A percentile compares a stretch with the other conserved stretches of the same genome.
These are phyloP conservation scores for Spea multiplicata DNA, from an alignment of 2,113 vertebrate species.

Conservation along the genomic window DNA sequence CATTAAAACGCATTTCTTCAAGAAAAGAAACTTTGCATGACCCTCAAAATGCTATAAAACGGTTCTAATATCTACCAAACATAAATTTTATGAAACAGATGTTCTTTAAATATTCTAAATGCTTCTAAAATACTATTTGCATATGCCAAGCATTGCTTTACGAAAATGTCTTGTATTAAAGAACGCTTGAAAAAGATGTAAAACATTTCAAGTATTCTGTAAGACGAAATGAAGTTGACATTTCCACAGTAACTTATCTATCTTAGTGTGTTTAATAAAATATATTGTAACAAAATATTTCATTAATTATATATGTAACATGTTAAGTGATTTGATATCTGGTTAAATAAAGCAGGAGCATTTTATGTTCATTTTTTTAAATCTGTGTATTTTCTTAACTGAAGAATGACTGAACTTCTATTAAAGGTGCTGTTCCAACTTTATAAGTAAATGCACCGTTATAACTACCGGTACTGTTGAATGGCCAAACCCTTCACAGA, in stretches of 20 bases:
- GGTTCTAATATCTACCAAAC: constrained; percentile 18
- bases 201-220: neutral
- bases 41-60: constrained; percentile 26
- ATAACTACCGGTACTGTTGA: too few species aligned
- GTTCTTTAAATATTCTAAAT: constrained; percentile 30
- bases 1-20: constrained; percentile 21
- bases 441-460: too few species aligned
- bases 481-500: too few species aligned
- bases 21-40: constrained; percentile 33
- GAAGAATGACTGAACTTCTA: too few species aligned
- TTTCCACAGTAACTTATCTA: neutral
- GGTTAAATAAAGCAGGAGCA: neutral
- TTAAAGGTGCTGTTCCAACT: too few species aligned
- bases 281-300: neutral
- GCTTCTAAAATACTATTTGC: constrained; percentile 13
- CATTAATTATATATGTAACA: neutral
- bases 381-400: too few species aligned
- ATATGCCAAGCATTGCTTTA: constrained; percentile 11
- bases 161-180: neutral
- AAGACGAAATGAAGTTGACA: constrained; percentile 5
- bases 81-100: constrained; percentile 34
- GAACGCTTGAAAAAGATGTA: neutral
- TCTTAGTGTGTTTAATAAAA: neutral
- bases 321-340: neutral
- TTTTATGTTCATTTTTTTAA: too few species aligned